Conservation (phyloP, 1,140 invertebrate genomes). For the Trypoxylus dichotomus region DNA sequence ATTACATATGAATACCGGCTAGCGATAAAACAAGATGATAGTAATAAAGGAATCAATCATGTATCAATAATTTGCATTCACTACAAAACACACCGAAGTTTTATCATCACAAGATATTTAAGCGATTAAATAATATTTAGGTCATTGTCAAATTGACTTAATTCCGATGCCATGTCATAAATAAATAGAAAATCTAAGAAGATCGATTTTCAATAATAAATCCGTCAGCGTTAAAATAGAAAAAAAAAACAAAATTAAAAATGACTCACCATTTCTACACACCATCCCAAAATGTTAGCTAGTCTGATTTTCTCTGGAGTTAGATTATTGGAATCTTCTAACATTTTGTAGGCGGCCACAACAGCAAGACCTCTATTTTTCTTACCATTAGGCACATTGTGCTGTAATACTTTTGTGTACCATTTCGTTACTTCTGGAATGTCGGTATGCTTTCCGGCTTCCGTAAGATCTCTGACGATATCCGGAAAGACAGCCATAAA, state of each 20-base stretch:
- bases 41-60: too few relatives aligned
- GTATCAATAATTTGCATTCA: too few relatives aligned
- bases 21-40: too few relatives aligned
- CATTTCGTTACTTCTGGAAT: constrained; percentile 77
- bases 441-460: constrained; percentile 69
- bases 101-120: too few relatives aligned
- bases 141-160: too few relatives aligned
- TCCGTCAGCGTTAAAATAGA: too few relatives aligned
- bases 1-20: too few relatives aligned
- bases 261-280: constrained; percentile 83
- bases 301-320: constrained; percentile 78
- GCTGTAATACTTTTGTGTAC: constrained; percentile 78
- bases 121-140: too few relatives aligned
- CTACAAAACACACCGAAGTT: too few relatives aligned
- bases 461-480: constrained; percentile 78
- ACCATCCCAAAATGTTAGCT: constrained; percentile 90
- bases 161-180: too few relatives aligned
- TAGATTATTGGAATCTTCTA: constrained; percentile 63
- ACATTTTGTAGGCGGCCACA: constrained; percentile 76
- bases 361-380: constrained; percentile 81
- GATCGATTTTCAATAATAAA: too few relatives aligned
- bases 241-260: constrained; percentile 12
- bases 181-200: too few relatives aligned
- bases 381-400: constrained; percentile 80
- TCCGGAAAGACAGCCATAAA: constrained; percentile 87